Evolutionary conservation across 2,113 vertebrate species (phyloP), one percentile per base, ranked within the genome.

Genomic region (Gallinago jamesoni): DNA sequence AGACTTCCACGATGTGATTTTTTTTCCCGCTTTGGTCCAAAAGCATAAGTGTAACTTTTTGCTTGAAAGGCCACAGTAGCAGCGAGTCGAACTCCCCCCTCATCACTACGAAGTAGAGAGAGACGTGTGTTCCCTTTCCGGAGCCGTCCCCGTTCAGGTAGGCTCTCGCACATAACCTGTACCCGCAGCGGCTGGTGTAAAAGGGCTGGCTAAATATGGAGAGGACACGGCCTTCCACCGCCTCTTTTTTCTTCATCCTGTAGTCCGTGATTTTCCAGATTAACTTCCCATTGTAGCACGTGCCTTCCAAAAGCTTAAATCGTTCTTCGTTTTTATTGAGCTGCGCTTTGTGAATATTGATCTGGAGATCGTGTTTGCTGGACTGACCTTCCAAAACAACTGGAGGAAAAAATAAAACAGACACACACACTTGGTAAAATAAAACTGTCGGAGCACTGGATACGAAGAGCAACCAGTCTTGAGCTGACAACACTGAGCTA

Each of bases 261-360:
- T 99, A 99, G 94, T 99, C 98, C 0, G 98, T 97, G 95, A 99
- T 98, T 97, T 99, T 99, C 99, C 99, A 99, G 93, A 99, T 99
- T 78, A 99, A 97, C 93, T 98, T 99, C 15, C 99, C 99, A 0
- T 98, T 98, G 56, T 98, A 99, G 67, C 99, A 98, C 0, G 98
- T 98, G 4, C 98, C 98, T 96, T 99, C 99, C 14, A 99, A 98
- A 86, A 99, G 98, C 59, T 97, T 98, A 77, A 99, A 98, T 10
- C 98, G 97, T 60, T 99, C 98, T 77, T 99, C 98, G 0, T 98
- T 99, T 89, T 97, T 98, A 86, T 97, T 98, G 74, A 99, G 98
- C 93, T 98, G 98, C 6, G 98, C 96, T 95, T 98, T 98, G 37
- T 99, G 99, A 75, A 97, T 96, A 62, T 97, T 98, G 70, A 99